phyloP scores from a whole-genome alignment of 2,888 invertebrate species.

The Scrobipalpa atriplicella region DNA sequence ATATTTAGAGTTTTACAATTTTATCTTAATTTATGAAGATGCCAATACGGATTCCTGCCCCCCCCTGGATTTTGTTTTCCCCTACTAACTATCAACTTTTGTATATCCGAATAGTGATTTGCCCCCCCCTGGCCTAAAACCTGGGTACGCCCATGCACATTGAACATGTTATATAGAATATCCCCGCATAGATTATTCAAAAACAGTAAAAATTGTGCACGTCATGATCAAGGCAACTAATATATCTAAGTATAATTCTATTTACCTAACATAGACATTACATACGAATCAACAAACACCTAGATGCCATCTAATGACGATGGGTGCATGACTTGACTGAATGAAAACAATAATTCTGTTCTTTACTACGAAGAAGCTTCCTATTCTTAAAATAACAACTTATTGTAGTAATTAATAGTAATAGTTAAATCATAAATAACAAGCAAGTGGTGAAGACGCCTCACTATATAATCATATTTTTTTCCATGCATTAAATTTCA shows the following conservation, averaged over 20 bases:
- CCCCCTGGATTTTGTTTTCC: too few relatives aligned
- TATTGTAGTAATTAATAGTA: neutral
- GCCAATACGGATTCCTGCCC: too few relatives aligned
- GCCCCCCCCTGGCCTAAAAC: too few relatives aligned
- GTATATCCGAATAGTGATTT: too few relatives aligned
- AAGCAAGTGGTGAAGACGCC: neutral
- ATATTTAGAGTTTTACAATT: too few relatives aligned
- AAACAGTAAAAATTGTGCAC: too few relatives aligned
- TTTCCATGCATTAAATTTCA: neutral
- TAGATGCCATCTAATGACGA: conserved; percentile 32
- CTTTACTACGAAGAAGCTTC: conserved; percentile 24
- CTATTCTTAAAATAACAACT: neutral
- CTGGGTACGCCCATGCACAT: too few relatives aligned
- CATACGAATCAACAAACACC: conserved; percentile 26
- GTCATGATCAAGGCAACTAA: too few relatives aligned
- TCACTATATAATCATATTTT: neutral
- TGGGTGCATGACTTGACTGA: conserved; percentile 27
- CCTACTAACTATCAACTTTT: too few relatives aligned
- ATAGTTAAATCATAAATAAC: neutral
- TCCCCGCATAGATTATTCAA: too few relatives aligned
- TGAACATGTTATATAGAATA: too few relatives aligned
- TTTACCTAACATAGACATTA: neutral
- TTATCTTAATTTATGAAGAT: too few relatives aligned
- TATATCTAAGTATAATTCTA: neutral
- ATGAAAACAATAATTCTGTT: conserved; percentile 29